These are phyloP conservation scores for Redunca redunca DNA, from an alignment of 2,113 vertebrate genomes.

Conservation along the genomic window DNA sequence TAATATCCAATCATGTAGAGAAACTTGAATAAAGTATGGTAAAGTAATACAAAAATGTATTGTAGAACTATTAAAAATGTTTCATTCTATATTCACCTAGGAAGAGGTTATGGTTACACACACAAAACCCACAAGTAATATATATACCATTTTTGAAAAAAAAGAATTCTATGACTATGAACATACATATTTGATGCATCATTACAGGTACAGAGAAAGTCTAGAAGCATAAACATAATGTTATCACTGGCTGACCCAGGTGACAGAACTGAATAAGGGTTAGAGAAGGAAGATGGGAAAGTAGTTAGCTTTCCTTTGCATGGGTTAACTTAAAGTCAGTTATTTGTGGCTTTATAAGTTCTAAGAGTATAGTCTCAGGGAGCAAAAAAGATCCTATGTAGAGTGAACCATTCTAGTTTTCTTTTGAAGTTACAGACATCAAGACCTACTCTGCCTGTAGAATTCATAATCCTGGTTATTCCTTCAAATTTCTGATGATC, in stretches of 20 bases:
- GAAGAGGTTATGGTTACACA: not conserved
- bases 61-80: not conserved
- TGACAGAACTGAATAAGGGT: not conserved
- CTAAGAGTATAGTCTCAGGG: not conserved
- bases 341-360: not conserved
- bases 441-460: not conserved
- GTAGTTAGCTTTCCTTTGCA: not conserved
- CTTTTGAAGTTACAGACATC: not conserved
- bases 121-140: not conserved
- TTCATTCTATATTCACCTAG: not conserved
- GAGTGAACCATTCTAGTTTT: not conserved
- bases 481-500: not conserved
- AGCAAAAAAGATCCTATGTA: not conserved
- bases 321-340: not conserved
- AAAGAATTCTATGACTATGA: not conserved
- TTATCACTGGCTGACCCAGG: not conserved
- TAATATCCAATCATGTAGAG: not conserved
- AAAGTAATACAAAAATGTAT: not conserved
- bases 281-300: not conserved
- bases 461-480: not conserved
- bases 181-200: not conserved
- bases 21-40: not conserved
- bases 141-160: not conserved
- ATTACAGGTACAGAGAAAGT: not conserved
- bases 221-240: not conserved